phyloP scores from a whole-genome alignment of 2,888 invertebrate species.

The Dryomyza anilis region DNA sequence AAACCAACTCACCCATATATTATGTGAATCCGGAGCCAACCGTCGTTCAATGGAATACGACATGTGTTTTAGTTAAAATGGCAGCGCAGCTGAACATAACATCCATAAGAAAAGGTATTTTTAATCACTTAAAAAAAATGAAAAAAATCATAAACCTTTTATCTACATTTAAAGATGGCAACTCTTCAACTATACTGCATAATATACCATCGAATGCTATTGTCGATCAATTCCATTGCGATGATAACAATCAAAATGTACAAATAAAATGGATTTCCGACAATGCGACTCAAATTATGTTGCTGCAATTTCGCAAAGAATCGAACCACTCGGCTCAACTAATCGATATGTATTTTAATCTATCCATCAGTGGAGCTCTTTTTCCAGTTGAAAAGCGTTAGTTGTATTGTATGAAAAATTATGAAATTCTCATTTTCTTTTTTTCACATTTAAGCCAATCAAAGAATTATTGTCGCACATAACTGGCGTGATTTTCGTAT shows the following conservation, averaged over 20 bases:
- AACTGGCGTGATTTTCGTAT: conserved; percentile 65
- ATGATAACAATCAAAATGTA: conserved; percentile 56
- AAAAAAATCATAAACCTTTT: conserved; percentile 6
- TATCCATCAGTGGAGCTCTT: conserved; percentile 49
- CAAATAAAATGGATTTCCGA: conserved; percentile 56
- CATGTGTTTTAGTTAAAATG: conserved; percentile 72
- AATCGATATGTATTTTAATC: conserved; percentile 44
- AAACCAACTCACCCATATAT: no score
- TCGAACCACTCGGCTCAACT: conserved; percentile 50
- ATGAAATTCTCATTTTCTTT: background rate
- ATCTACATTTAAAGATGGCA: no score
- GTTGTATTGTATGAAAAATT: background rate
- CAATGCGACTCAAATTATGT: conserved; percentile 45
- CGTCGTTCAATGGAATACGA: conserved; percentile 66
- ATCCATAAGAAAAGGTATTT: conserved; percentile 52
- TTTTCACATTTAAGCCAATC: conserved; percentile 46
- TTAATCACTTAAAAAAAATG: background rate
- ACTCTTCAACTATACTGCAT: conserved; percentile 50
- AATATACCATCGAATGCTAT: conserved; percentile 62
- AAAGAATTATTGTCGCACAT: conserved; percentile 63
- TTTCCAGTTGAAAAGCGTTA: conserved; percentile 58
- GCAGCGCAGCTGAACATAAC: conserved; percentile 69
- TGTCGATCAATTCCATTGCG: conserved; percentile 60
- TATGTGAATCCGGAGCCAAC: conserved; percentile 52
- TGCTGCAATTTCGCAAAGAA: conserved; percentile 61